Conservation (phyloP, 2,797 vertebrate species). For the Crax fasciolata region DNA sequence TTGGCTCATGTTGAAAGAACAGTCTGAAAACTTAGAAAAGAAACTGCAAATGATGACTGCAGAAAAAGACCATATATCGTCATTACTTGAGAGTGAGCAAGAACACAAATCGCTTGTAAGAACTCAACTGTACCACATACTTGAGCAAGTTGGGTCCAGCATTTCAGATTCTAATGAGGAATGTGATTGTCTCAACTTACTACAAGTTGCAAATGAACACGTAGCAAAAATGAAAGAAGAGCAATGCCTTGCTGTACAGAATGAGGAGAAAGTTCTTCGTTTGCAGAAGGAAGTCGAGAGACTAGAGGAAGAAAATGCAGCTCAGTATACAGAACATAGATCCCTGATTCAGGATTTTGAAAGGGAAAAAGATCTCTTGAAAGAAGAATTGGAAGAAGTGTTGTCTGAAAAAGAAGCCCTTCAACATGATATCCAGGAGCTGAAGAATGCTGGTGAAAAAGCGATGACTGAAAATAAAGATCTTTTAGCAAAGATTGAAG, state of each 20-base stretch:
- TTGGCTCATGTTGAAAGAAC: conserved; percentile 64
- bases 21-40: conserved; percentile 76
- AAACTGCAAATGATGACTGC: conserved; percentile 64
- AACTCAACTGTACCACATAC: conserved; percentile 73
- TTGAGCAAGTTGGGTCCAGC: conserved; percentile 66
- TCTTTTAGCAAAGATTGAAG: conserved; percentile 81
- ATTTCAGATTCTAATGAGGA: conserved; percentile 62
- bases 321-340: conserved; percentile 84
- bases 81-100: conserved; percentile 75
- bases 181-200: conserved; percentile 66
- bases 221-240: conserved; percentile 80
- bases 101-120: conserved; percentile 66
- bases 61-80: conserved; percentile 77
- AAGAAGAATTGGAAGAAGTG: conserved; percentile 84
- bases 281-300: conserved; percentile 80
- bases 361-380: conserved; percentile 86
- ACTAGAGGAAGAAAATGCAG: conserved; percentile 79
- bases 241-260: conserved; percentile 51
- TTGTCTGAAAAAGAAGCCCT: conserved; percentile 86
- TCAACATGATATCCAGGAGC: conserved; percentile 87
- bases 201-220: conserved; percentile 72
- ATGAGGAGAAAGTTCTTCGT: conserved; percentile 61
- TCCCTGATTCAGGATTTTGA: conserved; percentile 84
- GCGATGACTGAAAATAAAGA: conserved; percentile 86
- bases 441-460: conserved; percentile 87